Evolutionary conservation across 2,888 invertebrate genomes (phyloP).

Genomic region (Metalampra italica): DNA sequence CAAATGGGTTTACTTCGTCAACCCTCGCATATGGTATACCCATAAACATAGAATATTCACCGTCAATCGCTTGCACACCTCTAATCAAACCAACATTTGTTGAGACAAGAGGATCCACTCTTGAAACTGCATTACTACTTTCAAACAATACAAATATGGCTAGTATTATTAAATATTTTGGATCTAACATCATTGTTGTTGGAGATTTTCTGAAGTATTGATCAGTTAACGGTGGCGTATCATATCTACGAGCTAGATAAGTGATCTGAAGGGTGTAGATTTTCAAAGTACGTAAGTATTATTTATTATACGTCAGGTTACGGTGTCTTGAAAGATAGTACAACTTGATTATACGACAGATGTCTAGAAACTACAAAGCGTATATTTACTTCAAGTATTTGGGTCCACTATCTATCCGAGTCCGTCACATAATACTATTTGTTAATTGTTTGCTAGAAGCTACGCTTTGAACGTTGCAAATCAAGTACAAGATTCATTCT

Average conservation of each 20-base stretch:
- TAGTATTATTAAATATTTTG: not conserved
- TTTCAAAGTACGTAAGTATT: too few species aligned
- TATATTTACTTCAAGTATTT: too few species aligned
- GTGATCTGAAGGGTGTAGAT: not conserved
- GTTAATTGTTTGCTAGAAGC: too few species aligned
- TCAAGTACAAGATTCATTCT: too few species aligned
- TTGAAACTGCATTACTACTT: not conserved
- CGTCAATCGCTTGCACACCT: conserved; percentile 19
- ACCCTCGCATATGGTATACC: conserved; percentile 33
- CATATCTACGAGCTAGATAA: not conserved
- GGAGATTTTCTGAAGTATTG: not conserved
- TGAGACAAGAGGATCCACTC: conserved; percentile 13
- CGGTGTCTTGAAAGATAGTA: too few species aligned
- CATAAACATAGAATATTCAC: conserved; percentile 20
- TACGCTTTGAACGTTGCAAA: too few species aligned
- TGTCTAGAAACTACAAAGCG: too few species aligned
- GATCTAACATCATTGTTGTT: not conserved
- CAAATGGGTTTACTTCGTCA: conserved; percentile 24
- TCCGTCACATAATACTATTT: too few species aligned
- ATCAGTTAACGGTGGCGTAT: not conserved
- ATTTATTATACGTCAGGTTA: too few species aligned
- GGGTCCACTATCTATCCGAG: too few species aligned
- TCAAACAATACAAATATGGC: not conserved
- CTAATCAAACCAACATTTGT: conserved; percentile 24
- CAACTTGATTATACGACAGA: too few species aligned